These are phyloP conservation scores for Gasteruption jaculator DNA, from an alignment of 2,888 invertebrate genomes.

Conservation along the genomic window DNA sequence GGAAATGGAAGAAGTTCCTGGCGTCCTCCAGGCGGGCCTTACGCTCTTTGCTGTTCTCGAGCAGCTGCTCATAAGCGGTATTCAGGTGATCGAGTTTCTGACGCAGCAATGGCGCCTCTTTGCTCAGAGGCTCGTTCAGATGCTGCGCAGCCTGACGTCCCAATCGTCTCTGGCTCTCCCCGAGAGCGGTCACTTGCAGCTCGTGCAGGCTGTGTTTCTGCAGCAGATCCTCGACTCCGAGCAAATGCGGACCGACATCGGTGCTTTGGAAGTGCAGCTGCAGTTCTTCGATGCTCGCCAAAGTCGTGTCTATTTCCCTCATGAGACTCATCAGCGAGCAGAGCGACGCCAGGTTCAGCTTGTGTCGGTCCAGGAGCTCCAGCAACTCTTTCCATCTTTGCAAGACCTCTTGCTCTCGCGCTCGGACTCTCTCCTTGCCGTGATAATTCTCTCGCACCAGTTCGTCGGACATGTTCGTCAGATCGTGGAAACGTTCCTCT, in stretches of 20 bases:
- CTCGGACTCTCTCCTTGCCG: constrained; percentile 72
- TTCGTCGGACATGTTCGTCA: constrained; percentile 91
- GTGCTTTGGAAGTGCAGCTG: constrained; percentile 74
- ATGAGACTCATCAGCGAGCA: constrained; percentile 83
- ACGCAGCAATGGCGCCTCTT: constrained; percentile 58
- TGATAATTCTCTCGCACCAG: constrained; percentile 89
- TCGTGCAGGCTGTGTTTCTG: constrained; percentile 93
- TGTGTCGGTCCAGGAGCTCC: constrained; percentile 78
- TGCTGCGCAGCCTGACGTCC: constrained; percentile 59
- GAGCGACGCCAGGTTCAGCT: constrained; percentile 69
- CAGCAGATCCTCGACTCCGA: constrained; percentile 90
- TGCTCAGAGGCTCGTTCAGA: constrained; percentile 36
- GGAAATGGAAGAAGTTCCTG: constrained; percentile 88
- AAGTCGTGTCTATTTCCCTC: constrained; percentile 87
- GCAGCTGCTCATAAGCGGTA: constrained; percentile 70
- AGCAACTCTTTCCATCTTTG: constrained; percentile 84
- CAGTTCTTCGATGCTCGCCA: constrained; percentile 77
- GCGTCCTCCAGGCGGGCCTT: constrained; percentile 87
- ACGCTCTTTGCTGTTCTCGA: constrained; percentile 70
- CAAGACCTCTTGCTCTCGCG: constrained; percentile 73
- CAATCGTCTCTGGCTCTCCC: constrained; percentile 77
- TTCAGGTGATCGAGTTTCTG: constrained; percentile 73
- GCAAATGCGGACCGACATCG: constrained; percentile 88
- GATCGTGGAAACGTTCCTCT: constrained; percentile 89
- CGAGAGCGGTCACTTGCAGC: constrained; percentile 74